Conservation (phyloP, 2,888 invertebrate genomes). For the Hemistola chrysoprasaria region DNA sequence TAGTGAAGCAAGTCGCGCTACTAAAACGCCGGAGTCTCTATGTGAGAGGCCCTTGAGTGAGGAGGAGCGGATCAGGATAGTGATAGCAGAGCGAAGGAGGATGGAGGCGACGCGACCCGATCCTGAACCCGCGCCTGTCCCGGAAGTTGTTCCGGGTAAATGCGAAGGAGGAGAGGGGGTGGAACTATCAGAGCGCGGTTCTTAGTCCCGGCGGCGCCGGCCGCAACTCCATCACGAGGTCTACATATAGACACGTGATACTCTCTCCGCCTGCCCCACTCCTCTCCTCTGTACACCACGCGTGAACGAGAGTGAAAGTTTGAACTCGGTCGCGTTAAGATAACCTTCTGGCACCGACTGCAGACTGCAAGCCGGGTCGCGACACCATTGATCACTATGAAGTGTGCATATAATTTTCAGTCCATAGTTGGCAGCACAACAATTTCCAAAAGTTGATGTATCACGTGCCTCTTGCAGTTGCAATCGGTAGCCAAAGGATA, state of each 20-base stretch:
- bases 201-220: conserved; percentile 81
- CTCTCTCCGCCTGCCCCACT: conserved; percentile 31
- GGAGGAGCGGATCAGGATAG: conserved; percentile 82
- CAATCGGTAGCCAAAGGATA: too few relatives aligned
- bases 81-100: conserved; percentile 83
- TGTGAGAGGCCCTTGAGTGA: conserved; percentile 58
- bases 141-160: too few relatives aligned
- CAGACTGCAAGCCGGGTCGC: too few relatives aligned
- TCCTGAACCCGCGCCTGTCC: conserved; percentile 31
- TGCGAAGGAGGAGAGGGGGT: too few relatives aligned
- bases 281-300: conserved; percentile 45
- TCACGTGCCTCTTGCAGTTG: too few relatives aligned
- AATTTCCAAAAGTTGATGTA: too few relatives aligned
- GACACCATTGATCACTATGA: too few relatives aligned
- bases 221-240: conserved; percentile 78
- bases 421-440: too few relatives aligned
- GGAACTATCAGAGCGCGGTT: conserved; percentile 69
- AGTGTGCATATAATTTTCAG: too few relatives aligned
- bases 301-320: conserved; percentile 59
- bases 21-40: conserved; percentile 36
- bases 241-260: conserved; percentile 62
- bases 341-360: too few relatives aligned
- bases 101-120: conserved; percentile 73
- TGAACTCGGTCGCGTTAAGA: conserved; percentile 64
- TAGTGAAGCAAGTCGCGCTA: conserved; percentile 42